Base-by-base conservation (phyloP, 1,140 invertebrate species). In the Drosophila seguyi region DNA sequence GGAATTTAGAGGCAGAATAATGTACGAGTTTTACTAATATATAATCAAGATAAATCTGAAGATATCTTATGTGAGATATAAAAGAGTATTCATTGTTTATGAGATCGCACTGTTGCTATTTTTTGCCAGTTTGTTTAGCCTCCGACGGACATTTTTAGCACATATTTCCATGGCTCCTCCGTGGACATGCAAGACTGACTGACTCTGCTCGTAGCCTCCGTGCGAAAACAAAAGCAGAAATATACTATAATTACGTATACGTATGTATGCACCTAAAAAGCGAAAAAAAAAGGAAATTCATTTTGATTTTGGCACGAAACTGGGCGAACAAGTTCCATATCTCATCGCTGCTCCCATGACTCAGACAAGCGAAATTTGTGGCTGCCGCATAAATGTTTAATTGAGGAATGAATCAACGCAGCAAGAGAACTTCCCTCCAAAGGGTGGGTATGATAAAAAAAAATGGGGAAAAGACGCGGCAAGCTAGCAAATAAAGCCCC, bases 151-250 rank as follows among this genome's bases (percentile, higher is more conserved):
- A 65, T 60, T 74, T 81, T 63, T 63, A 65, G 75, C 63, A 74
- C 62, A 61, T 69, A 81, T 78, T 81, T 81, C 47, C 73, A 66
- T 36, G 53, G 48, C 34, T 65, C 25, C 71, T 47, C 76, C 60
- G 71, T 59, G 78, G 84, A 80, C 84, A 87, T 83, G 83, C 63
- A 61, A 83, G 67, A 88, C 67, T 75, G 84, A 59, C 34, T 53
- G 50, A 34, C 50, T 53, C 31, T 56, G 45, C 14, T 25, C 48
- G 25, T 56, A 48, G 55, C 61, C 53, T 41, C 63, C 38, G 34
- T 55, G 66, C 61, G 56, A 81, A 75, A 84, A 84, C 47, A 72
- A 60, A 68, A 66, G 52, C 75, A 66, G 57, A 79, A 83, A 73
- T 78, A 50, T 78, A 71, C 55, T 47, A 71, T 76, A 83, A 80